Percentiles rank a stretch among this genome's conserved stretches.
Evolutionary conservation across 35 echinoderm and acorn worm genomes (phyloP).

Genomic region (Hemicentrotus pulcherrimus): DNA sequence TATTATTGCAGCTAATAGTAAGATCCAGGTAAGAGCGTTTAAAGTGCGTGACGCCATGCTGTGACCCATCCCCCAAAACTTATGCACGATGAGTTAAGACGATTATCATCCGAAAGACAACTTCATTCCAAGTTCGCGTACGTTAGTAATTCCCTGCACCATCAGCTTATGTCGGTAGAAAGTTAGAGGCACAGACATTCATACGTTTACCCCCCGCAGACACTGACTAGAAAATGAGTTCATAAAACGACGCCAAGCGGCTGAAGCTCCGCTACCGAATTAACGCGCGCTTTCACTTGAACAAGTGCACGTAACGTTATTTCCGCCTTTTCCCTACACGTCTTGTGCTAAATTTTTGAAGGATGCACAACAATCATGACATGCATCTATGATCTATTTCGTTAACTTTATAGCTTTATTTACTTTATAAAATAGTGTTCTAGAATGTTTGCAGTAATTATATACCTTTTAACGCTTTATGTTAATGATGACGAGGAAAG

Average conservation of each 20-base stretch:
- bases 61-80: not conserved
- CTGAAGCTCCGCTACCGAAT: not conserved
- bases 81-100: not conserved
- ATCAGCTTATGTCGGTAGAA: not conserved
- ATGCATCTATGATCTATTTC: no score
- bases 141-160: not conserved
- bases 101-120: not conserved
- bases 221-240: not conserved
- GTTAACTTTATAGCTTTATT: no score
- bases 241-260: not conserved
- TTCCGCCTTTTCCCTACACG: not conserved
- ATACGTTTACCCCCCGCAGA: slow-evolving; percentile 1
- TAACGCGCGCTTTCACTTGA: no score
- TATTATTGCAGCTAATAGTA: not conserved
- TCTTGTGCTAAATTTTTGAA: no score
- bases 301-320: not conserved
- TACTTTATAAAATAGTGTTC: no score
- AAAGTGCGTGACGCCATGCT: not conserved
- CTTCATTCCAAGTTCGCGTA: not conserved
- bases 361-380: no score
- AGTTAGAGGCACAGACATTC: not conserved
- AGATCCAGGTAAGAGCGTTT: not conserved
- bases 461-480: no score
- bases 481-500: no score
- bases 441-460: no score